phyloP scores from a whole-genome alignment of 2,888 invertebrate genomes.

The Sericinus montela region DNA sequence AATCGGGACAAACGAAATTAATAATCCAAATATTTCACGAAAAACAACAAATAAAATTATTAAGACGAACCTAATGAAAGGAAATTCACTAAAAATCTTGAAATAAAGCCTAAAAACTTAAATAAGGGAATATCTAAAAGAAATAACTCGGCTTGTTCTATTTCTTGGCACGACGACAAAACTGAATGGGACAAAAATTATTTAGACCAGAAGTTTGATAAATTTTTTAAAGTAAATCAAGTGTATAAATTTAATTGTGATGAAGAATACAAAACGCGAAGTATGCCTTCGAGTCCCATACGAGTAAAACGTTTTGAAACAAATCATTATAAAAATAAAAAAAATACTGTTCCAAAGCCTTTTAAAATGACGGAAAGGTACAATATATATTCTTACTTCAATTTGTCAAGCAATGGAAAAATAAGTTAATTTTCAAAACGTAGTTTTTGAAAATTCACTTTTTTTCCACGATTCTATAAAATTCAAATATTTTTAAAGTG shows the following conservation, averaged over 20 bases:
- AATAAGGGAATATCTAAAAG: constrained; percentile 49
- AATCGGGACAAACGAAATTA: neutral
- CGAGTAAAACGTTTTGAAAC: constrained; percentile 52
- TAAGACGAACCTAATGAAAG: constrained; percentile 21
- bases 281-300: constrained; percentile 80
- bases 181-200: constrained; percentile 46
- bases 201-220: constrained; percentile 59
- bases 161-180: constrained; percentile 69
- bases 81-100: constrained; percentile 37
- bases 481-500: too few species aligned
- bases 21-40: neutral
- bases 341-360: constrained; percentile 82
- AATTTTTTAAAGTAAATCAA: constrained; percentile 54
- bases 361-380: constrained; percentile 86
- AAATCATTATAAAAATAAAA: constrained; percentile 44
- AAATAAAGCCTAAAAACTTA: constrained; percentile 33
- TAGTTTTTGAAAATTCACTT: too few species aligned
- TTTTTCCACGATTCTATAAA: too few species aligned
- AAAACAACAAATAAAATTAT: neutral
- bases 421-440: too few species aligned
- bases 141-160: constrained; percentile 69
- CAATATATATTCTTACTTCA: neutral
- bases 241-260: constrained; percentile 28
- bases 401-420: too few species aligned
- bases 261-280: constrained; percentile 66